Percentiles rank a stretch among this genome's conserved stretches.
These are phyloP conservation scores for Bubalus kerabau DNA, from an alignment of 2,113 vertebrate genomes.

Conservation along the genomic window DNA sequence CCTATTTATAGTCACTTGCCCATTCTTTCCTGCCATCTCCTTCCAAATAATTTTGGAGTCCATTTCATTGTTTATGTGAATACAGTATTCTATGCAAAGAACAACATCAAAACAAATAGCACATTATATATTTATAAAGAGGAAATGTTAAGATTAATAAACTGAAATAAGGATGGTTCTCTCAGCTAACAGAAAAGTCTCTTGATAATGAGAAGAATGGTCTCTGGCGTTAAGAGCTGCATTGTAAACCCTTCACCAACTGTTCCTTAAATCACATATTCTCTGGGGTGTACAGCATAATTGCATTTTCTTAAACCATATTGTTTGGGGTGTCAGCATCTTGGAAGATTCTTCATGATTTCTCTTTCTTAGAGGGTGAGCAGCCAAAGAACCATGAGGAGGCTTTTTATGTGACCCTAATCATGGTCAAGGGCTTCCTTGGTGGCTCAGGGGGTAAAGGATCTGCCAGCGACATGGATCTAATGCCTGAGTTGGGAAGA, in stretches of 20 bases:
- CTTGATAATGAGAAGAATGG: background rate
- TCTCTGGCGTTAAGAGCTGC: background rate
- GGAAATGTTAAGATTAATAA: background rate
- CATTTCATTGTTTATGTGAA: background rate
- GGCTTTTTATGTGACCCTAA: background rate
- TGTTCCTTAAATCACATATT: background rate
- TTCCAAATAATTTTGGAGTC: background rate
- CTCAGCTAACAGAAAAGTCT: background rate
- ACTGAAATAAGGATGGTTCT: background rate
- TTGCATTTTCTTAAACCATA: background rate
- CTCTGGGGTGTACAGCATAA: background rate
- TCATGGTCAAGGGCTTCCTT: background rate
- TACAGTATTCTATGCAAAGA: background rate
- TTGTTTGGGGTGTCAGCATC: background rate
- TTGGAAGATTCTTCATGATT: background rate
- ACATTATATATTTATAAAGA: background rate
- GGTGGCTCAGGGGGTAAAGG: background rate
- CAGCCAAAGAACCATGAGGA: background rate
- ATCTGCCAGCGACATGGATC: background rate
- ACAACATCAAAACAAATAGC: background rate
- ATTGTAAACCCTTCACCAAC: background rate
- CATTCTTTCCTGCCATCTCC: background rate
- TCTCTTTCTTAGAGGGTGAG: background rate
- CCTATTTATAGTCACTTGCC: background rate
- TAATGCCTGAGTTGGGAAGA: background rate